Conservation (phyloP, 1,140 invertebrate species). For the Orius insidiosus region DNA sequence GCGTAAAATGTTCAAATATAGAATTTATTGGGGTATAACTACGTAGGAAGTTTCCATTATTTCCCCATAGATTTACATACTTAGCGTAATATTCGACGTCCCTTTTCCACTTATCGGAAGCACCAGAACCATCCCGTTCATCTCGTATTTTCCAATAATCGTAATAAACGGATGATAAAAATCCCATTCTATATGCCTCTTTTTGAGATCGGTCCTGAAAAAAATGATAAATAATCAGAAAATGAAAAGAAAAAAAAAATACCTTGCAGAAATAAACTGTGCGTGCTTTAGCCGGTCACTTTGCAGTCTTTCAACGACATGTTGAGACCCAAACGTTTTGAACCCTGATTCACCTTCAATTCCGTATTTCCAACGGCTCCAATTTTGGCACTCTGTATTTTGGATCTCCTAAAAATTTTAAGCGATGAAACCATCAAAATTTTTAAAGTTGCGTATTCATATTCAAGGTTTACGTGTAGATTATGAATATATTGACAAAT, state of each 20-base stretch:
- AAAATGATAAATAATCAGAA: constrained; percentile 7
- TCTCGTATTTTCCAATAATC: constrained; percentile 40
- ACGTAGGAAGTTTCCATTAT: not conserved
- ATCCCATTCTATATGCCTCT: constrained; percentile 21
- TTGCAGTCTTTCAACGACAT: constrained; percentile 18
- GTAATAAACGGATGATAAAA: constrained; percentile 27
- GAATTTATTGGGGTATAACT: not conserved
- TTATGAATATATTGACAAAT: too few relatives aligned
- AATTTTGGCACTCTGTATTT: constrained; percentile 20
- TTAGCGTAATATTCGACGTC: constrained; percentile 44
- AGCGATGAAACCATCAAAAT: not conserved
- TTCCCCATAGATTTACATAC: constrained; percentile 31
- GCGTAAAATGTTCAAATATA: not conserved
- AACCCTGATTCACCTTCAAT: constrained; percentile 20
- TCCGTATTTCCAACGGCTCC: constrained; percentile 21
- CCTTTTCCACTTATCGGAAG: constrained; percentile 49
- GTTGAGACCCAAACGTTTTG: constrained; percentile 20
- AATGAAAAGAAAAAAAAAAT: constrained; percentile 1
- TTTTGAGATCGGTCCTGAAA: constrained; percentile 19
- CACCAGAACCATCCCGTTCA: constrained; percentile 46
- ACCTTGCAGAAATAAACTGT: constrained; percentile 19
- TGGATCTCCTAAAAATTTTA: constrained; percentile 15
- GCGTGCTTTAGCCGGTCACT: constrained; percentile 18
- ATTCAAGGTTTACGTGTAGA: too few relatives aligned
- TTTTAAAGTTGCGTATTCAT: not conserved